A percentile compares a stretch with the other conserved stretches of the same genome.
These are phyloP conservation scores for Mus spretus DNA, from an alignment of 2,797 vertebrate species.

Conservation along the genomic window DNA sequence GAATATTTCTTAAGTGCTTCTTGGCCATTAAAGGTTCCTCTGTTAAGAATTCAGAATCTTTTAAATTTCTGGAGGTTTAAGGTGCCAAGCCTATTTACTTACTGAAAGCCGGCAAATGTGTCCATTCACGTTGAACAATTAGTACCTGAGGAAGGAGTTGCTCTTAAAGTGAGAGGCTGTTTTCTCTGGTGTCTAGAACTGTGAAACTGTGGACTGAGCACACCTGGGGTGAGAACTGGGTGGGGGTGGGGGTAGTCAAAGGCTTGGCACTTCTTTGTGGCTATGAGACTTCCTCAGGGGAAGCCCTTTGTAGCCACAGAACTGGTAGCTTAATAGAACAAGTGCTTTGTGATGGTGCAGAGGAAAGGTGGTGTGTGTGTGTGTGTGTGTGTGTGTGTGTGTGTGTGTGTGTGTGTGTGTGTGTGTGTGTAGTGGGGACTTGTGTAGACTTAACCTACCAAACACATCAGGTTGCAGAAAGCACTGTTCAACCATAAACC, in stretches of 20 bases:
- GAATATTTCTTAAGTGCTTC: background rate
- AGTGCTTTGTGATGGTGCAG: background rate
- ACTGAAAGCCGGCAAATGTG: background rate
- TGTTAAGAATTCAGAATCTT: background rate
- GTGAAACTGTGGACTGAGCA: background rate
- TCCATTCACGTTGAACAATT: background rate
- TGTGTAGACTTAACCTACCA: background rate
- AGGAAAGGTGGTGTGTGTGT: background rate
- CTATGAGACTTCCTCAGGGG: background rate
- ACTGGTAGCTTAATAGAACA: slow-evolving; percentile 18
- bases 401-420: background rate
- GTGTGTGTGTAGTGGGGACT: background rate
- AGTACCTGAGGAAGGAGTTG: background rate
- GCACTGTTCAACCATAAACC: background rate
- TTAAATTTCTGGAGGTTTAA: slow-evolving; percentile 13
- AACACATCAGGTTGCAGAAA: background rate
- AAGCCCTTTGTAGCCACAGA: background rate
- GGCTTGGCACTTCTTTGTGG: slow-evolving; percentile 12
- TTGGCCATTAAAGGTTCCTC: background rate
- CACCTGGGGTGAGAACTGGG: background rate
- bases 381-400: background rate
- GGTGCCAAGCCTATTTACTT: background rate
- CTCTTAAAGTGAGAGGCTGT: background rate
- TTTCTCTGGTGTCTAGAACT: slow-evolving; percentile 16
- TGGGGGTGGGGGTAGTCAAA: background rate